phyloP scores from a whole-genome alignment of 2,888 invertebrate species.

The Pachydiplax longipennis region DNA sequence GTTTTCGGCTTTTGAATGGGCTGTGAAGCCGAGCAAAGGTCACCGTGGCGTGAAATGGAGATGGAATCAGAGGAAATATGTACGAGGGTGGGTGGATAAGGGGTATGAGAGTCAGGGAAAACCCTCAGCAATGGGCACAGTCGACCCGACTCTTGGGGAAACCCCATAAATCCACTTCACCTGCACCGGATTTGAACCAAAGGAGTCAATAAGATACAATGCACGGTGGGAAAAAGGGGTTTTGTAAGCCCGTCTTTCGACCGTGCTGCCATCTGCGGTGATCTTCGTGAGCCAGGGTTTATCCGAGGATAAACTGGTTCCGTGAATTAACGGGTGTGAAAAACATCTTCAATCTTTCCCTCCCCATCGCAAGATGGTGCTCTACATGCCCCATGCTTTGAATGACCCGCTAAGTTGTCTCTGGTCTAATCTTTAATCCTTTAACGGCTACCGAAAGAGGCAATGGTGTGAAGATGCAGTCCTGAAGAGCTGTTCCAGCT shows the following conservation, averaged over 20 bases:
- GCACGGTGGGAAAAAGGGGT: not conserved
- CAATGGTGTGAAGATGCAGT: too few species aligned
- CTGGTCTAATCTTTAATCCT: not conserved
- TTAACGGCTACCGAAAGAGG: too few species aligned
- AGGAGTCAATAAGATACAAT: slow-evolving; percentile 17
- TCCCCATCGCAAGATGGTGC: not conserved
- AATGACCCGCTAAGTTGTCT: not conserved
- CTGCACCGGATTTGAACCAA: slow-evolving; percentile 28
- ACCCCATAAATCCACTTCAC: slow-evolving; percentile 39
- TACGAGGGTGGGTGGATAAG: not conserved
- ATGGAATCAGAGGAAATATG: not conserved
- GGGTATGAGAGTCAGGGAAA: not conserved
- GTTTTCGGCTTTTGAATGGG: not conserved
- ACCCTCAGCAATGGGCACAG: not conserved
- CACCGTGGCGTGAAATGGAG: not conserved
- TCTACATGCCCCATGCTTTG: not conserved
- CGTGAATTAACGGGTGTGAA: not conserved
- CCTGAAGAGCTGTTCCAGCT: too few species aligned
- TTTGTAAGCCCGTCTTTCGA: not conserved
- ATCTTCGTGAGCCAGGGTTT: not conserved
- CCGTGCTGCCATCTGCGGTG: not conserved
- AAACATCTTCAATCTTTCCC: not conserved
- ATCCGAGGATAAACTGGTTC: not conserved
- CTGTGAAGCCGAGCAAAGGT: not conserved
- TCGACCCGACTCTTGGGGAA: not conserved